A percentile compares a stretch with the other conserved stretches of the same genome.
These are phyloP conservation scores for Drosophila multiciliata DNA, from an alignment of 2,888 invertebrate species.

Conservation along the genomic window DNA sequence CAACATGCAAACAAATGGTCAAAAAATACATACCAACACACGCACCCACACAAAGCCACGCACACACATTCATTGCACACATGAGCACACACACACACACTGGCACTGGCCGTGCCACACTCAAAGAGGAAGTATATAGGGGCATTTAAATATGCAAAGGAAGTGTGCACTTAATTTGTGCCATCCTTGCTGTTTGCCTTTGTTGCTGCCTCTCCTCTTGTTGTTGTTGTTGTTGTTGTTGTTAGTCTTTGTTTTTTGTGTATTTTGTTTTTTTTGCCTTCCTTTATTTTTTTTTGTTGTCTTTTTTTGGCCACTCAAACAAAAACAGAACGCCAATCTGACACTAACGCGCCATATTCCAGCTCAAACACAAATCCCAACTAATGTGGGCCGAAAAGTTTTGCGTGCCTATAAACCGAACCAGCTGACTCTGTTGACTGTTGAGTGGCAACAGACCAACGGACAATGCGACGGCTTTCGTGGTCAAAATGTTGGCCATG, in stretches of 20 bases:
- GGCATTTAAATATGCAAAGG: slow-evolving; percentile 81
- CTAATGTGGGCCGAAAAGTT: slow-evolving; percentile 77
- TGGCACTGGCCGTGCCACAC: slow-evolving; percentile 43
- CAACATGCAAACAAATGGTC: slow-evolving; percentile 77
- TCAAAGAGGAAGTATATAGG: slow-evolving; percentile 77
- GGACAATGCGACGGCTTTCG: slow-evolving; percentile 41
- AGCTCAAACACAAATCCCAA: slow-evolving; percentile 78
- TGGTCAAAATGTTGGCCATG: slow-evolving; percentile 72
- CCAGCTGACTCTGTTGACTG: slow-evolving; percentile 77
- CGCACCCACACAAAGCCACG: slow-evolving; percentile 13
- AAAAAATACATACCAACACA: slow-evolving; percentile 55
- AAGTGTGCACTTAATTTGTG: slow-evolving; percentile 80
- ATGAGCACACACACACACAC: slow-evolving; percentile 40
- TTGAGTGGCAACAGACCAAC: slow-evolving; percentile 63
- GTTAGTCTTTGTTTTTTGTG: slow-evolving; percentile 45
- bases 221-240: slow-evolving; percentile 46
- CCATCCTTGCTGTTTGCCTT: slow-evolving; percentile 76
- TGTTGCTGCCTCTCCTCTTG: slow-evolving; percentile 36
- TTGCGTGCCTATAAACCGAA: slow-evolving; percentile 56
- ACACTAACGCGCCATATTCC: slow-evolving; percentile 69
- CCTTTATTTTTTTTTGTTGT: slow-evolving; percentile 23
- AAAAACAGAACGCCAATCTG: slow-evolving; percentile 63
- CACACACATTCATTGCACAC: slow-evolving; percentile 34
- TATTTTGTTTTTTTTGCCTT: slow-evolving; percentile 18
- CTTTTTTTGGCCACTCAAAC: slow-evolving; percentile 47